Conservation (phyloP, 2,888 invertebrate species). For the Drosophila meridiana region DNA sequence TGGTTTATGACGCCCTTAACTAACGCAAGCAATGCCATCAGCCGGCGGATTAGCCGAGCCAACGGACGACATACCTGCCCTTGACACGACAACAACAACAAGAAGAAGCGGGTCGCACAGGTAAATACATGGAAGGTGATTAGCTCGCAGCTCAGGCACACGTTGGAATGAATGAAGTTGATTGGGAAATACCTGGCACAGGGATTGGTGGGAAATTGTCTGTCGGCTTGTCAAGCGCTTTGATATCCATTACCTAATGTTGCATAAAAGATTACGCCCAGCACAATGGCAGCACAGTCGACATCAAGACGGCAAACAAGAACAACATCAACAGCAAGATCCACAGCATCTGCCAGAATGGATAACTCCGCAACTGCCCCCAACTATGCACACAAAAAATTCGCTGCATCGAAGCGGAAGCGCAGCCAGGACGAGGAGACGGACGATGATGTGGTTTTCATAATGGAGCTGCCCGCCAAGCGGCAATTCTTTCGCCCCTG, state of each 20-base stretch:
- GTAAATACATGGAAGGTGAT: conserved; percentile 46
- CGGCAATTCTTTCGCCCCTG: conserved; percentile 68
- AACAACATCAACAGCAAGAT: conserved; percentile 26
- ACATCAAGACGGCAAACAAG: conserved; percentile 39
- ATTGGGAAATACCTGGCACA: conserved; percentile 71
- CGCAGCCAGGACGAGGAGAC: conserved; percentile 49
- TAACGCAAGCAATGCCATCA: conserved; percentile 40
- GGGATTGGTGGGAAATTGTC: conserved; percentile 58
- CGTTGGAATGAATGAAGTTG: conserved; percentile 69
- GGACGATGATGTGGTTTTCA: conserved; percentile 68
- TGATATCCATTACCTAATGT: conserved; percentile 65
- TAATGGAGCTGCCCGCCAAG: conserved; percentile 59
- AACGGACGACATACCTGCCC: conserved; percentile 27
- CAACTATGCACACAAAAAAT: conserved; percentile 65
- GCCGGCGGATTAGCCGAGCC: conserved; percentile 53
- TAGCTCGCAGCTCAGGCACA: conserved; percentile 55
- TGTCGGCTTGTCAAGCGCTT: conserved; percentile 19
- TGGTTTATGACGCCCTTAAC: conserved; percentile 71
- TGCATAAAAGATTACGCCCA: conserved; percentile 65
- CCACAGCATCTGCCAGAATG: conserved; percentile 22
- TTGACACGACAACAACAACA: conserved; percentile 9
- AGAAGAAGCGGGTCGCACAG: conserved; percentile 18
- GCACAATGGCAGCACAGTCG: conserved; percentile 49
- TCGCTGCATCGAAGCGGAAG: conserved; percentile 61
- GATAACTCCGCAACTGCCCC: conserved; percentile 11